Evolutionary conservation across 1,140 invertebrate species (phyloP).

Genomic region (Drosophila carrolli): DNA sequence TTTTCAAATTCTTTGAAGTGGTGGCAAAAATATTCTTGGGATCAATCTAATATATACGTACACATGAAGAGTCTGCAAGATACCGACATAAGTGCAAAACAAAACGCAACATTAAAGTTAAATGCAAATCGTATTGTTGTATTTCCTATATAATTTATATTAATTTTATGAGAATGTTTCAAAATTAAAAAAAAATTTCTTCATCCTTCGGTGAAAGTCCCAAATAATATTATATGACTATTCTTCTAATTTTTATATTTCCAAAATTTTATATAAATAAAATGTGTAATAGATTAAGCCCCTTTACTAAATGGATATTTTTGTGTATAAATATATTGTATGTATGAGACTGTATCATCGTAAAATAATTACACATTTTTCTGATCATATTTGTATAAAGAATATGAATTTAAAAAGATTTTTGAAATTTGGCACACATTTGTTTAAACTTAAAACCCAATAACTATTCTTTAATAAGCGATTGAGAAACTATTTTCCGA

Average conservation of each 20-base stretch:
- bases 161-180: background rate
- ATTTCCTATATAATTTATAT: background rate
- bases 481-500: background rate
- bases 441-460: background rate
- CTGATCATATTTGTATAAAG: background rate
- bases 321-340: slow-evolving; percentile 7
- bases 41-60: background rate
- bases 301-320: slow-evolving; percentile 7
- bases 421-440: background rate
- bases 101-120: slow-evolving; percentile 7
- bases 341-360: slow-evolving; percentile 24
- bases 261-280: slow-evolving; percentile 2
- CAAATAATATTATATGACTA: slow-evolving; percentile 2
- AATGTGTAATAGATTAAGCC: slow-evolving; percentile 30
- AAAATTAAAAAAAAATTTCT: slow-evolving; percentile 2
- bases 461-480: background rate
- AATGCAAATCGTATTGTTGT: background rate
- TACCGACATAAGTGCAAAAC: background rate
- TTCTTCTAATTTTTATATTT: slow-evolving; percentile 10
- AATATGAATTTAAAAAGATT: slow-evolving; percentile 1
- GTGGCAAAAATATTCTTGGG: background rate
- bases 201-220: slow-evolving; percentile 11
- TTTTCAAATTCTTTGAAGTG: background rate
- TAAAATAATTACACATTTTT: slow-evolving; percentile 6
- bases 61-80: background rate